Base-by-base conservation (phyloP, 2,797 vertebrate species). In the Propithecus deckenii region DNA sequence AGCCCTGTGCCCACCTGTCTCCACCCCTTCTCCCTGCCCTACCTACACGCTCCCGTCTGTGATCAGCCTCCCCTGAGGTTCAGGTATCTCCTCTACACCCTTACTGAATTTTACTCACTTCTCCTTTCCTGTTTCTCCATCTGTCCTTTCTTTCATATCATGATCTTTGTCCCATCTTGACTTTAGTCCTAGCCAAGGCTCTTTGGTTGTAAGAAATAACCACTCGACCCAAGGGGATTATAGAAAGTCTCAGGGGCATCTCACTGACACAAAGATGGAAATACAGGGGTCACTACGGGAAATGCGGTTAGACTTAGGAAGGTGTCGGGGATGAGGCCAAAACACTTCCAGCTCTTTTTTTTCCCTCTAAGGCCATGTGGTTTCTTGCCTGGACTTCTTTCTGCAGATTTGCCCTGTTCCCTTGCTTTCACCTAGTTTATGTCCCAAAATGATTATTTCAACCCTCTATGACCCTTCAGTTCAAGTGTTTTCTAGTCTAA, bases 201-300 rank as follows among this genome's bases (percentile, higher is more conserved):
- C 43, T 71, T 25, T 69, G 50, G 23, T 83, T 94, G 32, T 35
- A 61, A 75, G 59, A 94, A 86, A 74, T 43, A 69, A 69, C 48
- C 43, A 8, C 3, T 65, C 22, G 86, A 20, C 50, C 67, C 11
- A 52, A 50, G 22, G 17, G 22, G 38, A 28, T 83, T 71, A 35
- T 28, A 72, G 71, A 85, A 65, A 86, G 55, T 11, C 32, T 12
- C 55, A 72, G 30, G 22, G 28, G 22, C 13, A 30, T 74, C 71
- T 57, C 89, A 76, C 9, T 22, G 12, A 23, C 23, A 55, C 43
- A 71, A 35, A 83, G 48, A 10, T 57, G 46, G 72, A 79, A 88
- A 72, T n/a, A 15, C 35, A 38, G 4, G 0, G 0, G 30, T 14
- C 52, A 59, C 38, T 6, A 0, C 14, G 18, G 32, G 69, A 32